Conservation (phyloP, 2,113 vertebrate genomes). For the Panthera tigris region DNA sequence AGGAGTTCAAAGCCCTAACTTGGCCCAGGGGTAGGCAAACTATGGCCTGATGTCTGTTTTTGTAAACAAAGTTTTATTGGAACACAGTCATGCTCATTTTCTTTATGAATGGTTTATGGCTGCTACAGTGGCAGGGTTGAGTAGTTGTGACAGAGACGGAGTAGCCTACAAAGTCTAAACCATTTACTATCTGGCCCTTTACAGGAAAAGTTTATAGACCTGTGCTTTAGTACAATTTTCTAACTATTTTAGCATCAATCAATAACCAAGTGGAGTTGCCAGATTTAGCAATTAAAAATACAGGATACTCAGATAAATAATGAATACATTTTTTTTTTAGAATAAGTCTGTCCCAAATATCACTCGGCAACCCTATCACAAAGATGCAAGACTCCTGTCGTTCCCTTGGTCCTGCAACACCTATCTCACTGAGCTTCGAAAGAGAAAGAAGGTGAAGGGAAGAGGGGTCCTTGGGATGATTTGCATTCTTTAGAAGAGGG, state of each 20-base stretch:
- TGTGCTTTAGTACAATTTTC: background rate
- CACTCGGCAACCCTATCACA: background rate
- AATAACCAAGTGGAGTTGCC: background rate
- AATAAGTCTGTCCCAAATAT: background rate
- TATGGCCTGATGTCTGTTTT: background rate
- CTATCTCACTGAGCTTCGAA: background rate
- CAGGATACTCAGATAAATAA: background rate
- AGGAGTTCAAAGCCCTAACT: background rate
- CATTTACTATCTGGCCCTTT: background rate
- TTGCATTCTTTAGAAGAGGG: background rate
- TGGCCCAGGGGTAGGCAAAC: background rate
- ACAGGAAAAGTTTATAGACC: background rate
- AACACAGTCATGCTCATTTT: background rate
- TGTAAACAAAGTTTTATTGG: conserved; percentile 44
- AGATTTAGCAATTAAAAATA: conserved; percentile 30
- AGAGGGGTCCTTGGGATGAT: background rate
- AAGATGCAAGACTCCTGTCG: background rate
- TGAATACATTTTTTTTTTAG: background rate
- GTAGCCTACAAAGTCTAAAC: background rate
- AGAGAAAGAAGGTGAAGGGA: background rate
- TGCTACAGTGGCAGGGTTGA: background rate
- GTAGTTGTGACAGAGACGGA: background rate
- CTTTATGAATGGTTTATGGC: background rate
- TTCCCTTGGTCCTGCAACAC: background rate
- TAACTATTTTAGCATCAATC: background rate